Percentiles rank a stretch among this genome's conserved stretches.
phyloP scores from a whole-genome alignment of 2,888 invertebrate species.

The Hesperia comma region DNA sequence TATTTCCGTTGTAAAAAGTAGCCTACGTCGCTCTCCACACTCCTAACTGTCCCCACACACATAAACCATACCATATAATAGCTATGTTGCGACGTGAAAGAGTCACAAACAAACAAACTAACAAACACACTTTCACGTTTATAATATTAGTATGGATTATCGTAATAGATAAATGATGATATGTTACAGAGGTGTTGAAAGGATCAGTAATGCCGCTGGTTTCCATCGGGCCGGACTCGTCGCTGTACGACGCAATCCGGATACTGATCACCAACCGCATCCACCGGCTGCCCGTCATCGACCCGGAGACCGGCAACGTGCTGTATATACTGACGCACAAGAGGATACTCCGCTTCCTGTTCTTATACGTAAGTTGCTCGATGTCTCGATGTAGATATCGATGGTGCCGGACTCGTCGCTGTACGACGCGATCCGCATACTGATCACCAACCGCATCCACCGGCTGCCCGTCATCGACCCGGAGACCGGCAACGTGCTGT shows the following conservation, averaged over 20 bases:
- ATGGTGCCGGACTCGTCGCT: slow-evolving; percentile 96
- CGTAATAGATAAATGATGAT: too few species aligned
- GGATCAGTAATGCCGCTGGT: slow-evolving; percentile 94
- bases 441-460: slow-evolving; percentile 97
- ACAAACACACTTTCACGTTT: too few species aligned
- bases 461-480: slow-evolving; percentile 98
- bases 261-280: slow-evolving; percentile 96
- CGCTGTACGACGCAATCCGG: slow-evolving; percentile 96
- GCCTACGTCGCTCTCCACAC: too few species aligned
- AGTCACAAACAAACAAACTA: too few species aligned
- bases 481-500: slow-evolving; percentile 97
- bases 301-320: slow-evolving; percentile 97
- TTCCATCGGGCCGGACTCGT: slow-evolving; percentile 95
- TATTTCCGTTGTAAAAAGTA: too few species aligned
- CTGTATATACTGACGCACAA: slow-evolving; percentile 99
- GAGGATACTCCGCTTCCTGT: slow-evolving; percentile 98
- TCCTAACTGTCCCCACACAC: too few species aligned
- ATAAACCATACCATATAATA: too few species aligned
- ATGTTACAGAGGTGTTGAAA: slow-evolving; percentile 89
- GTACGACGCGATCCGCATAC: slow-evolving; percentile 95
- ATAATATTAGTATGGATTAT: too few species aligned
- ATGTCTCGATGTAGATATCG: too few species aligned
- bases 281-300: slow-evolving; percentile 98
- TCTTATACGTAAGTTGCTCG: slow-evolving; percentile 94
- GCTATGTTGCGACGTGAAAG: too few species aligned